Conservation (phyloP, 2,888 invertebrate species). For the Habrosyne pyritoides region DNA sequence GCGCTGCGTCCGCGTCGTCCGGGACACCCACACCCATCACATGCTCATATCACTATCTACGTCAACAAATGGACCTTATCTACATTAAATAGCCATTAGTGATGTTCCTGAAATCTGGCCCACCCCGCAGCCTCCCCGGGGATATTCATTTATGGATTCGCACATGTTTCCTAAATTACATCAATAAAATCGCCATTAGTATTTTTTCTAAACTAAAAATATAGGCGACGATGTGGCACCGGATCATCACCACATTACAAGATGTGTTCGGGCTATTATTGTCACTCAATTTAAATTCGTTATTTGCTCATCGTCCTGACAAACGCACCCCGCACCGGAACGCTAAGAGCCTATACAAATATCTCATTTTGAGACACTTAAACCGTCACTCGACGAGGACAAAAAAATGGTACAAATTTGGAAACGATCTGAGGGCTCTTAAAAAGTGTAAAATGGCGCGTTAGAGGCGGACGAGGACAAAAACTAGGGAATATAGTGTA, state of each 20-base stretch:
- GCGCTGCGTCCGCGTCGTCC: neutral
- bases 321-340: slow-evolving; percentile 44
- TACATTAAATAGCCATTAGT: too few species aligned
- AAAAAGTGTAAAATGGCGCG: slow-evolving; percentile 70
- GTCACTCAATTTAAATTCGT: slow-evolving; percentile 14
- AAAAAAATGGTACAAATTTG: slow-evolving; percentile 72
- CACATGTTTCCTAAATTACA: neutral
- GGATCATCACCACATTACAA: slow-evolving; percentile 11
- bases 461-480: slow-evolving; percentile 39
- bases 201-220: neutral
- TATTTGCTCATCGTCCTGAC: slow-evolving; percentile 51
- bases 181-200: neutral
- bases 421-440: slow-evolving; percentile 62
- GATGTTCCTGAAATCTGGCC: neutral
- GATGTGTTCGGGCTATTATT: slow-evolving; percentile 1
- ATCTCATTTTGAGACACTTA: slow-evolving; percentile 73
- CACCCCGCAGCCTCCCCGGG: neutral
- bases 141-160: neutral
- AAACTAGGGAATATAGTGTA: slow-evolving; percentile 20
- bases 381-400: slow-evolving; percentile 64
- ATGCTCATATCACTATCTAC: neutral
- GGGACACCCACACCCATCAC: neutral
- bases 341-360: slow-evolving; percentile 72
- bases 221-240: slow-evolving; percentile 11
- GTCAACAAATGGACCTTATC: neutral